A percentile compares a stretch with the other conserved stretches of the same genome.
Conservation (phyloP, 2,888 invertebrate species). For the Ephialtes manifestator region DNA sequence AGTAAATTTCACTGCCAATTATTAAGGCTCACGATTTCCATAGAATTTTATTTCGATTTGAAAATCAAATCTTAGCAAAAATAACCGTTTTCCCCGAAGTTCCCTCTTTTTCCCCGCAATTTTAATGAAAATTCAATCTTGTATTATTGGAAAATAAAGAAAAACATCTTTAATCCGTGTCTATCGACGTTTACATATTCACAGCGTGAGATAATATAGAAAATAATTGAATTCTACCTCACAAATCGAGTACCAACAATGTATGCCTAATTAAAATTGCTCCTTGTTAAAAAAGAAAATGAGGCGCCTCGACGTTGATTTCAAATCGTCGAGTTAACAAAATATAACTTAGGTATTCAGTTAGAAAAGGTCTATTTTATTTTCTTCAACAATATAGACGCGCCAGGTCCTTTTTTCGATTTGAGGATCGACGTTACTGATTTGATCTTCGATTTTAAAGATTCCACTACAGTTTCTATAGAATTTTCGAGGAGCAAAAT, state of each 20-base stretch:
- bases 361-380: conserved; percentile 86
- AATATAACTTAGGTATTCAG: conserved; percentile 62
- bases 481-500: conserved; percentile 90
- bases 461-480: conserved; percentile 84
- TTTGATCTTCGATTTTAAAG: conserved; percentile 87
- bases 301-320: conserved; percentile 6
- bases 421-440: conserved; percentile 86
- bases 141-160: conserved; percentile 3
- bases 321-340: conserved; percentile 52
- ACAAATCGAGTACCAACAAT: conserved; percentile 11
- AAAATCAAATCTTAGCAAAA: background rate
- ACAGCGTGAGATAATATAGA: conserved; percentile 7
- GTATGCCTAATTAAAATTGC: background rate
- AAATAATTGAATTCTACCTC: background rate
- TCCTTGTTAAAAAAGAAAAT: background rate
- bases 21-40: background rate
- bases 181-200: conserved; percentile 38
- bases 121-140: conserved; percentile 28
- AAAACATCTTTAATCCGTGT: conserved; percentile 20
- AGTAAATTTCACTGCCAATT: conserved; percentile 2
- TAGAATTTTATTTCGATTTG: conserved; percentile 26
- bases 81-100: background rate
- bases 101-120: background rate
- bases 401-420: conserved; percentile 88
- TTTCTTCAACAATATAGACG: conserved; percentile 89